Evolutionary conservation across 2,888 invertebrate species (phyloP).

Genomic region (Elegia similella): DNA sequence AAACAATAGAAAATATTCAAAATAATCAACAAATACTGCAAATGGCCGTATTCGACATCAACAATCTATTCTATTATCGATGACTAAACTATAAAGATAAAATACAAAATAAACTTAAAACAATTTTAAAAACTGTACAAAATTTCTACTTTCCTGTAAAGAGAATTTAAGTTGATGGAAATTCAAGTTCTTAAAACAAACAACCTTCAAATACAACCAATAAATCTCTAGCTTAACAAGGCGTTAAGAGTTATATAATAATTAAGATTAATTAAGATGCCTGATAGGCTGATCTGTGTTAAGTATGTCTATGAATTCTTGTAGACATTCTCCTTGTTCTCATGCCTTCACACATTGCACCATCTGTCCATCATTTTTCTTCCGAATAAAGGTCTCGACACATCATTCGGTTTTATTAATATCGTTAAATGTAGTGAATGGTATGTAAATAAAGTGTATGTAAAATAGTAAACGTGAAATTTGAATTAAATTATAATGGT

Average conservation of each 20-base stretch:
- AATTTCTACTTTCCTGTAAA: too few species aligned
- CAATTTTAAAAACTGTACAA: too few species aligned
- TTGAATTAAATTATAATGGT: too few species aligned
- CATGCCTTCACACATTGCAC: slow-evolving; percentile 2
- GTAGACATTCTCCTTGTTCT: not conserved
- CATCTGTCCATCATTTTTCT: slow-evolving; percentile 2
- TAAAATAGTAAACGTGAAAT: too few species aligned
- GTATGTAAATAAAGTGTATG: too few species aligned
- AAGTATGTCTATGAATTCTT: slow-evolving; percentile 1
- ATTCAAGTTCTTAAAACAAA: not conserved
- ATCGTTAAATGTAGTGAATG: too few species aligned
- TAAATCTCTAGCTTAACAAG: not conserved
- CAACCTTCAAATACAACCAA: not conserved
- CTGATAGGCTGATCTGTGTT: not conserved
- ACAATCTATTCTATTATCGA: too few species aligned
- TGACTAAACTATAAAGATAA: too few species aligned
- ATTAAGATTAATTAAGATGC: slow-evolving; percentile 1
- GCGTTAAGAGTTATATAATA: not conserved
- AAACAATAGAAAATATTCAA: not conserved
- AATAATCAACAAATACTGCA: too few species aligned
- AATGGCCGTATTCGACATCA: too few species aligned
- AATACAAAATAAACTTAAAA: too few species aligned
- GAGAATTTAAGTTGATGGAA: too few species aligned
- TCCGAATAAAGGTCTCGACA: not conserved
- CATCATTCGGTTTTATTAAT: not conserved